A percentile compares a stretch with the other conserved stretches of the same genome.
These are phyloP conservation scores for Nanorana parkeri DNA, from an alignment of 2,113 vertebrate species.

Conservation along the genomic window DNA sequence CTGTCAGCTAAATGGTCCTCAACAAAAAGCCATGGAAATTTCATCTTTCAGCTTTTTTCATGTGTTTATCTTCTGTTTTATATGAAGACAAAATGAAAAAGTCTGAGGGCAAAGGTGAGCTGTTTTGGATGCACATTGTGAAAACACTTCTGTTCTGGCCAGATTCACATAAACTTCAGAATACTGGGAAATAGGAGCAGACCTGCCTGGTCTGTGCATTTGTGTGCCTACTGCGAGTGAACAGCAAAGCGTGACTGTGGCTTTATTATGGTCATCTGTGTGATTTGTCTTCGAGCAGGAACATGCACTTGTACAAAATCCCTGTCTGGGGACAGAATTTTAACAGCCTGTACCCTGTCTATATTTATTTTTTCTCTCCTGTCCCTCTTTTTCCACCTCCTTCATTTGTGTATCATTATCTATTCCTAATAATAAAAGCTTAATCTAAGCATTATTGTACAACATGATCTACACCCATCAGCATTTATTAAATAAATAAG, in stretches of 20 bases:
- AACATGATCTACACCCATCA: background rate
- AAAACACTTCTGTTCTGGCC: conserved; percentile 6
- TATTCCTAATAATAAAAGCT: background rate
- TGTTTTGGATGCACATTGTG: conserved; percentile 5
- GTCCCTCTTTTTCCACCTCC: background rate
- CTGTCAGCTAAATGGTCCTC: conserved; percentile 35
- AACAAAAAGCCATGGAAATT: conserved; percentile 39
- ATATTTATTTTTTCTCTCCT: background rate
- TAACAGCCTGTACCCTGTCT: conserved; percentile 1
- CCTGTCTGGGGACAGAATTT: background rate
- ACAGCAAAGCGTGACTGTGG: conserved; percentile 28
- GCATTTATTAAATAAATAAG: background rate
- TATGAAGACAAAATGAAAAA: conserved; percentile 12
- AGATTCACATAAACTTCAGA: background rate
- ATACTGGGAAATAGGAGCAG: background rate
- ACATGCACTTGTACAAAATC: conserved; percentile 5
- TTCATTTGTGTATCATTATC: background rate
- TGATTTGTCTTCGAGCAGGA: conserved; percentile 31
- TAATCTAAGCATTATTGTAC: background rate
- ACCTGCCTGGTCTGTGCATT: background rate
- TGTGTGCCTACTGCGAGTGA: conserved; percentile 13
- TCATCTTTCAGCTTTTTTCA: conserved; percentile 2
- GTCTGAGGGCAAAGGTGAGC: background rate
- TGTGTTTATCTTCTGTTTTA: conserved; percentile 26
- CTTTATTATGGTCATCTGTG: conserved; percentile 30